Base-by-base conservation (phyloP, 2,113 vertebrate species). In the Smithornis capensis region DNA sequence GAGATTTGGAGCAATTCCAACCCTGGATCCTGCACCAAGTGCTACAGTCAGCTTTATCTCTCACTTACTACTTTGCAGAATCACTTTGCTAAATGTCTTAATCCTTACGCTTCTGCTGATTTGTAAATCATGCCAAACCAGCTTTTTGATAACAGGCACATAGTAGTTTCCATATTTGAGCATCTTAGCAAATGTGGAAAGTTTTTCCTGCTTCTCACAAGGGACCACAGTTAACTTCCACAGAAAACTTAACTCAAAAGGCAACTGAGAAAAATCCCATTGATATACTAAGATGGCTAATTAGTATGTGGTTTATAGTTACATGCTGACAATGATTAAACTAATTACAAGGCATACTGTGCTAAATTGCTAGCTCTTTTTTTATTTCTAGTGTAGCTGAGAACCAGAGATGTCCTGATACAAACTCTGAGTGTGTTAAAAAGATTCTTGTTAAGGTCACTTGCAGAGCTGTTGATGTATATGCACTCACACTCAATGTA, bases 281-380 rank as follows among this genome's bases (percentile, higher is more conserved):
- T 10, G 7, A 92, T 96, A 93, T 84, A 92, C 85, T 93, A 96
- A 93, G 88, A 94, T 9, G 37, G 86, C 91, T 98, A 98, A 97
- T 96, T 97, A 95, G 83, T 97, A 95, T 97, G 97, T 97, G 80
- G 89, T 96, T 97, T 97, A 96, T 93, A 96, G 96, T 95, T 97
- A 74, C 97, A 95, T 93, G 96, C 96, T 97, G 97, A 90, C 92
- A 98, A 92, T 65, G 64, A 98, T 98, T 97, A 97, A 97, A 92
- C 94, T 97, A 97, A 98, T 98, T 97, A 96, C 95, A 94, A 97
- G 80, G 73, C 88, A 12, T 95, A 93, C 92, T 94, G 96, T 97
- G 96, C 83, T 93, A 97, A 98, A 97, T 97, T 97, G 88, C 90
- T 91, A 95, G 95, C 67, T 95, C 95, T 98, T 89, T 96, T 89